Base-by-base conservation (phyloP, 2,888 invertebrate genomes). In the Cephonodes hylas region DNA sequence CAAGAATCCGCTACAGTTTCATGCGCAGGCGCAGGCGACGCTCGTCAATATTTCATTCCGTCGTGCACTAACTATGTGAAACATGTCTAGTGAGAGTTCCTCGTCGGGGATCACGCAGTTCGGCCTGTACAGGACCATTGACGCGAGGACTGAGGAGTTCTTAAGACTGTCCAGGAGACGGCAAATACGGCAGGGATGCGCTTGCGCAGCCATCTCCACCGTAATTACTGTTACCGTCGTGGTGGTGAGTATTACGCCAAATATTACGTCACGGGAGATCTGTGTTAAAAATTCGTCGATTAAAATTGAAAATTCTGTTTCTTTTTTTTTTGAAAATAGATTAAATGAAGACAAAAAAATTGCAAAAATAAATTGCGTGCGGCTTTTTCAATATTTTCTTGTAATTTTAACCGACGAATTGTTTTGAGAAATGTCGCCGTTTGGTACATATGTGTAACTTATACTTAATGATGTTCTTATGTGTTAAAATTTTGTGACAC, bases 191-290 rank as follows among this genome's bases (percentile, higher is more conserved):
- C 90, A 89, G 69, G 91, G 91, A 67, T 91, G 91, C 72, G 85
- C 85, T 0, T 92, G 92, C 73, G 92, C 92, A 0, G 89, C 86
- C 7, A 80, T 90, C 0, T 88, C 91, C 10, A 88, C 91, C 0
- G 87, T 86, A 0, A 80, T 92, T 64, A 91, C 92, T 64, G 90
- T 91, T 71, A 85, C 88, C 68, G 76, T 91, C 78, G 88, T 91
- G 65, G 81, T 92, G 80, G 92, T 92, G 65, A 90, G 91, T 90
- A n/a, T n/a, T n/a, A n/a, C n/a, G n/a, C n/a, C n/a, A n/a, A n/a
- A n/a, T n/a, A n/a, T n/a, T n/a, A n/a, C n/a, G n/a, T n/a, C n/a
- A n/a, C n/a, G n/a, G n/a, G n/a, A n/a, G n/a, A n/a, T n/a, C n/a
- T n/a, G n/a, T n/a, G n/a, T n/a, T 70, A 45, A 1, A n/a, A 46